Percentiles rank a stretch among this genome's conserved stretches.
These are phyloP conservation scores for Microcebus jonahi DNA, from an alignment of 2,113 vertebrate species.

Conservation along the genomic window DNA sequence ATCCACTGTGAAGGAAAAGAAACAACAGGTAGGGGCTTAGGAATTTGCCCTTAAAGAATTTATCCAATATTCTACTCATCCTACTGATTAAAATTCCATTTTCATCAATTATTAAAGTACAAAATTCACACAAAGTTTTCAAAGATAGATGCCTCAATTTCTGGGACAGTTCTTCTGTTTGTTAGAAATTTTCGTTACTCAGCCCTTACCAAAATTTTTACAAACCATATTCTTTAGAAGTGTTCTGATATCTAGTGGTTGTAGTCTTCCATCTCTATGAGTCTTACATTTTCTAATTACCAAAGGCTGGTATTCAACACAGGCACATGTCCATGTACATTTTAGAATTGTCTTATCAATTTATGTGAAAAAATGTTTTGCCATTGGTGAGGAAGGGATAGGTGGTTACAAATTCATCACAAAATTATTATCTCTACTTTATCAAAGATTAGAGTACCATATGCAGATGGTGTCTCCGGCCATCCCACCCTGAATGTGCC, in stretches of 20 bases:
- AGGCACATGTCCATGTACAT: background rate
- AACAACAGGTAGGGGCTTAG: too few relatives aligned
- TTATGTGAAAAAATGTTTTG: background rate
- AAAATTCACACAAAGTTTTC: background rate
- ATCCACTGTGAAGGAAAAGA: background rate
- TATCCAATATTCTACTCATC: background rate
- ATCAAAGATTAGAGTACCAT: too few relatives aligned
- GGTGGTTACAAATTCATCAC: background rate
- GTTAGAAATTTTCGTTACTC: background rate
- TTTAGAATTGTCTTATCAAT: background rate
- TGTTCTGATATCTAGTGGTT: too few relatives aligned
- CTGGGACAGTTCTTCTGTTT: too few relatives aligned
- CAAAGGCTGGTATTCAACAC: background rate
- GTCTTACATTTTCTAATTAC: background rate
- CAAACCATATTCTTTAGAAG: background rate
- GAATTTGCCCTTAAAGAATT: too few relatives aligned
- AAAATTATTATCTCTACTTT: background rate
- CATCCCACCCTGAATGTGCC: too few relatives aligned
- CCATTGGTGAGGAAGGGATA: accelerated
- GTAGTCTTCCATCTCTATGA: background rate
- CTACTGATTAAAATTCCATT: background rate
- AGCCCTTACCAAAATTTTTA: background rate
- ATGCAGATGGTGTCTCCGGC: too few relatives aligned
- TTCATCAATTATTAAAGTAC: background rate
- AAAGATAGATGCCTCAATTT: background rate